phyloP scores from a whole-genome alignment of 2,888 invertebrate genomes.

The Rugalucina vietnamica region DNA sequence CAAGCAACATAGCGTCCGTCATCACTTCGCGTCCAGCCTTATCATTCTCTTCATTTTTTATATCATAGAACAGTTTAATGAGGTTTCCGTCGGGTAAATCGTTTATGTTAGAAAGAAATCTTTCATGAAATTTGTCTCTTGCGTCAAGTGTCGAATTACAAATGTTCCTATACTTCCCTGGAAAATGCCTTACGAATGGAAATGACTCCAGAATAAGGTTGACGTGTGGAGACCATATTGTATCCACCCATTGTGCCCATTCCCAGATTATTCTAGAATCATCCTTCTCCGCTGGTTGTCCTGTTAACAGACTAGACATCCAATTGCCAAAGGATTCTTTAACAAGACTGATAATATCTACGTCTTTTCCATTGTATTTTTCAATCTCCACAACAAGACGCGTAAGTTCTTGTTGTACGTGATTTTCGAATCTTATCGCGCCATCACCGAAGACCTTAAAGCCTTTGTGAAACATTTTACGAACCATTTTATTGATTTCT shows the following conservation, averaged over 20 bases:
- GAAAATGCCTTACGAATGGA: slow-evolving; percentile 18
- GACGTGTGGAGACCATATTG: slow-evolving; percentile 11
- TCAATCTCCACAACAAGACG: slow-evolving; percentile 6
- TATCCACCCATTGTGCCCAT: not conserved
- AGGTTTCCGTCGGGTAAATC: too few species aligned
- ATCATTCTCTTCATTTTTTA: not conserved
- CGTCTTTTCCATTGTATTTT: slow-evolving; percentile 4
- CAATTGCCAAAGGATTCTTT: slow-evolving; percentile 35
- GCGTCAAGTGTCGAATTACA: too few species aligned
- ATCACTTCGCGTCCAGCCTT: not conserved
- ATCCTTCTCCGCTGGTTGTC: not conserved
- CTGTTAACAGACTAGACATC: slow-evolving; percentile 34
- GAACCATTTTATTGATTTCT: not conserved
- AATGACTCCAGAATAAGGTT: slow-evolving; percentile 5
- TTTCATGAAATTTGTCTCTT: too few species aligned
- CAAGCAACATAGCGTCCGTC: not conserved
- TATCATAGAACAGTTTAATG: not conserved
- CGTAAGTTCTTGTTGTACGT: slow-evolving; percentile 25
- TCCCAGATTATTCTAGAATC: slow-evolving; percentile 15
- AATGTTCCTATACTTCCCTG: not conserved
- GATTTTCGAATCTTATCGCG: not conserved
- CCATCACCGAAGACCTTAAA: slow-evolving; percentile 4
- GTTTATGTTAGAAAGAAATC: too few species aligned
- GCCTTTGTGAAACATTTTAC: slow-evolving; percentile 21
- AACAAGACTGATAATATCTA: slow-evolving; percentile 20